phyloP scores from a whole-genome alignment of 2,113 vertebrate species.

The Callochromis pleurospilus region DNA sequence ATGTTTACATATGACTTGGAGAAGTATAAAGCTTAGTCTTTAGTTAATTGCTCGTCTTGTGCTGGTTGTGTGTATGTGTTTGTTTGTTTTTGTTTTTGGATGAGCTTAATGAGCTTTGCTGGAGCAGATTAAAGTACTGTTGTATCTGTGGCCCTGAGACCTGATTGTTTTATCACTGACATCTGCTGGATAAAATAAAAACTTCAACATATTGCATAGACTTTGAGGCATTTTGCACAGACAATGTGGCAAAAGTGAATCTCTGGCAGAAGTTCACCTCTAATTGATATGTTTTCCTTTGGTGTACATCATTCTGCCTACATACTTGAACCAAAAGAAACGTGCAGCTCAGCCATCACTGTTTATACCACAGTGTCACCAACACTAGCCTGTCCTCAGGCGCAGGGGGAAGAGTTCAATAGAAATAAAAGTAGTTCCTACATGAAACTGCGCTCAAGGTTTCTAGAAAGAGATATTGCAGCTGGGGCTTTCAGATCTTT shows the following conservation, averaged over 20 bases:
- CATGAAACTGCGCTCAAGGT: accelerated
- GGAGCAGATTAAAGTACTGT: neutral
- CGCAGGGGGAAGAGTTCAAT: neutral
- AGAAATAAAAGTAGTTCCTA: neutral
- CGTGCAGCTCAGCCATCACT: neutral
- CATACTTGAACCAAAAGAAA: neutral
- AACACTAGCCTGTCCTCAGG: neutral
- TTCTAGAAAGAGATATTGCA: neutral
- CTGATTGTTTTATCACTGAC: neutral
- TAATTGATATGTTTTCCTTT: neutral
- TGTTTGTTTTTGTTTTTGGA: neutral
- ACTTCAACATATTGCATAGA: neutral
- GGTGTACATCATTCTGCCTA: neutral
- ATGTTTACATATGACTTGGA: neutral
- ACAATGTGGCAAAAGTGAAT: neutral
- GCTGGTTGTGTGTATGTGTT: neutral
- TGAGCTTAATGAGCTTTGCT: neutral
- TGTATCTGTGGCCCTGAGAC: neutral
- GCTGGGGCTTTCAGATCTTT: neutral
- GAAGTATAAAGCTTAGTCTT: neutral
- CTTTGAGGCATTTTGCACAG: neutral
- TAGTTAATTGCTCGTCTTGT: neutral
- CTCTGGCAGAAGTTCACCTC: neutral
- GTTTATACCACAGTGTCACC: accelerated
- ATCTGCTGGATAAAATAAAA: slow-evolving; percentile 4